Conservation (phyloP, 2,797 vertebrate genomes). For the Scleropages formosus region DNA sequence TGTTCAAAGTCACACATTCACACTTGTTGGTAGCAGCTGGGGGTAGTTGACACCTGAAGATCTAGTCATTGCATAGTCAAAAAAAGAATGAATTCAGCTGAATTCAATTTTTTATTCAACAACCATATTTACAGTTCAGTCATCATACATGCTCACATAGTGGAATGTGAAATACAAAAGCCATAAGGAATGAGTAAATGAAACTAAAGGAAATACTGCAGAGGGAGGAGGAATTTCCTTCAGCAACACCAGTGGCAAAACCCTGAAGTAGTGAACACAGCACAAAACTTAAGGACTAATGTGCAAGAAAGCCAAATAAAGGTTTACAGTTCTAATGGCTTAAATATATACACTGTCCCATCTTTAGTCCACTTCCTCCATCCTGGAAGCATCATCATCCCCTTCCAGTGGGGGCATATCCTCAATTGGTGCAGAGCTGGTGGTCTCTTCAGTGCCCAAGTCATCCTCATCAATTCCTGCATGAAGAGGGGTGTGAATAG, state of each 20-base stretch:
- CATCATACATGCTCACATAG: background rate
- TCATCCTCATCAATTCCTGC: constrained; percentile 79
- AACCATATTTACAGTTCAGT: background rate
- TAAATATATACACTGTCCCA: background rate
- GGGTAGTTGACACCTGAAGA: too few relatives aligned
- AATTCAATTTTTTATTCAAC: too few relatives aligned
- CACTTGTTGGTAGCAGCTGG: too few relatives aligned
- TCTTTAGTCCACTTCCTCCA: constrained; percentile 76
- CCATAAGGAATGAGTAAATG: background rate
- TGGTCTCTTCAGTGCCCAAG: constrained; percentile 62
- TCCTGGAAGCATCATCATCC: constrained; percentile 75
- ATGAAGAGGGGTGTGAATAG: background rate
- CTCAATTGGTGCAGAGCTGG: constrained; percentile 60
- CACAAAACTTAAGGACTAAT: constrained; percentile 14
- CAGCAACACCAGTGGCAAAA: too few relatives aligned
- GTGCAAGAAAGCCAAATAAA: too few relatives aligned
- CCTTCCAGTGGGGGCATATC: constrained; percentile 78
- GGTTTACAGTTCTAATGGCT: constrained; percentile 31
- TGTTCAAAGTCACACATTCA: too few relatives aligned
- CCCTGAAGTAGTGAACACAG: too few relatives aligned
- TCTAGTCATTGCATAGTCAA: too few relatives aligned
- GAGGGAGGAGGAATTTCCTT: too few relatives aligned
- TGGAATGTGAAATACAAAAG: constrained; percentile 20
- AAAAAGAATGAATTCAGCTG: too few relatives aligned
- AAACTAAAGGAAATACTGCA: background rate